Evolutionary conservation across 2,888 invertebrate species (phyloP), one percentile per base, ranked within the genome.

Genomic region (Leucoma salicis): DNA sequence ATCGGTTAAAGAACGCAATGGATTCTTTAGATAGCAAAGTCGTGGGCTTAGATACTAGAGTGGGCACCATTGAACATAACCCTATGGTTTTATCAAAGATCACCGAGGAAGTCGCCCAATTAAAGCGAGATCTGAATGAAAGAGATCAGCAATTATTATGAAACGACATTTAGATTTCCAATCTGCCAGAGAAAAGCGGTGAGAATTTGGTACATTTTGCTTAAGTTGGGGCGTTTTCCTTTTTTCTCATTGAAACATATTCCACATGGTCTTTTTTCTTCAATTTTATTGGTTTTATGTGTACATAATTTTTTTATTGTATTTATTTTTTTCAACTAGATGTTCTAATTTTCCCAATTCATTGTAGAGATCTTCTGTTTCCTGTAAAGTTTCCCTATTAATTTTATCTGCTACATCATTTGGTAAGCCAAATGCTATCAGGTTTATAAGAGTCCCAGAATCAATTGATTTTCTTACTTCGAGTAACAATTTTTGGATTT

Each of bases 391-490:
- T 7, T 34, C 15, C 35, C 53, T 43, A 29, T 57, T 38, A 35
- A 57, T 50, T 31, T 45, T 51, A 44, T 57, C 47, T 1, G 38
- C 24, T 3, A 54, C n/a, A 35, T 21, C 55, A 36, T 42, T 48
- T n/a, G 53, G 50, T 31, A 56, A n/a, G 0, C 50, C 53, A 1
- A 11, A 25, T 11, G 39, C 49, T 28, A 56, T 56, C 5, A 37
- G 31, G 27, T 43, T 34, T 11, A 42, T 42, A 5, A 48, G 15
- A 2, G 42, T 47, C 12, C 35, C 31, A 13, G 25, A 31, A 15
- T 29, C 14, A 2, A 35, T 35, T 2, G 16, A 11, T 8, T 35
- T 14, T 31, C 35, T 31, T 1, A 35, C 15, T n/a, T 27, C 27
- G 5, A 35, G 15, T 15, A 35, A 27, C 7, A 35, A 24, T 25